These are phyloP conservation scores for Amphipoea lucens DNA, from an alignment of 2,888 invertebrate species.

Conservation along the genomic window DNA sequence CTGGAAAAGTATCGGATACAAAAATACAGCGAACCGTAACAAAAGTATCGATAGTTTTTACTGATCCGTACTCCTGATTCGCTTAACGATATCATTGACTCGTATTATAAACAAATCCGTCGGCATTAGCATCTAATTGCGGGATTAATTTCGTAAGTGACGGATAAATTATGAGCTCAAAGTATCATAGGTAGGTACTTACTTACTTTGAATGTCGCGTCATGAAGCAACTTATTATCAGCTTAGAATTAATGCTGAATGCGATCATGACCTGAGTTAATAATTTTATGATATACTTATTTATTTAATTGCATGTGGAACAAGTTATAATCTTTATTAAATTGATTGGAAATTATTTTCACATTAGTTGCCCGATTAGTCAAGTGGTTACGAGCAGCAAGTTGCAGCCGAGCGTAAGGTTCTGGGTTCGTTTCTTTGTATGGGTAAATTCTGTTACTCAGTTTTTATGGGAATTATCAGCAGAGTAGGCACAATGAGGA, in stretches of 20 bases:
- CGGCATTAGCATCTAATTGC: slow-evolving; percentile 72
- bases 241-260: slow-evolving; percentile 44
- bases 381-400: not conserved
- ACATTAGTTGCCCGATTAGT: not conserved
- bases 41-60: slow-evolving; percentile 1
- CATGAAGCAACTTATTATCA: slow-evolving; percentile 61
- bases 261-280: slow-evolving; percentile 42
- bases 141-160: slow-evolving; percentile 76
- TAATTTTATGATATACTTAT: slow-evolving; percentile 35
- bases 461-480: not conserved
- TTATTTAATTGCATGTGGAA: slow-evolving; percentile 24
- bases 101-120: slow-evolving; percentile 68
- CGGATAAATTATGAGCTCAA: slow-evolving; percentile 69
- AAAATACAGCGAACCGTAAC: not conserved
- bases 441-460: not conserved
- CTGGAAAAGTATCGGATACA: not conserved
- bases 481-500: not conserved
- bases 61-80: slow-evolving; percentile 43
- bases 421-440: not conserved
- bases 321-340: slow-evolving; percentile 4
- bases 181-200: slow-evolving; percentile 54
- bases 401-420: not conserved
- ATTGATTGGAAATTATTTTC: slow-evolving; percentile 10
- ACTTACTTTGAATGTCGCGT: slow-evolving; percentile 44
- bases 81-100: slow-evolving; percentile 55